Percentiles rank a stretch among this genome's conserved stretches.
Conservation (phyloP, 2,113 vertebrate genomes). For the Protobothrops mucrosquamatus region DNA sequence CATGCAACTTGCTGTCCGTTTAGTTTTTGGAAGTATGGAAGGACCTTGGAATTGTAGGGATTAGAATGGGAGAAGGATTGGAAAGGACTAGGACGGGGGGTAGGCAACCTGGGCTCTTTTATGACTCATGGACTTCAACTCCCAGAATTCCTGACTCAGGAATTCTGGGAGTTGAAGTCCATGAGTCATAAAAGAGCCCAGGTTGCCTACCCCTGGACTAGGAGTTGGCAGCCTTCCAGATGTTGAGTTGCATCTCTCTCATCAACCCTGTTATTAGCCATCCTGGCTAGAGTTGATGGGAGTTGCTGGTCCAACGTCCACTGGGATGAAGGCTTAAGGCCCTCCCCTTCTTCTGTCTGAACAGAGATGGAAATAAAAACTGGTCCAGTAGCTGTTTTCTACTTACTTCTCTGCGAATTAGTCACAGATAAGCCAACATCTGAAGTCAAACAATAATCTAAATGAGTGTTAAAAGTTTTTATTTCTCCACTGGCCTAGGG, state of each 20-base stretch:
- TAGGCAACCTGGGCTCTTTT: too few species aligned
- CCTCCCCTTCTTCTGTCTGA: background rate
- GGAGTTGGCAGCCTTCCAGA: background rate
- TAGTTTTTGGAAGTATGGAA: background rate
- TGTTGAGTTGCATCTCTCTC: background rate
- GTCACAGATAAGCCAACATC: background rate
- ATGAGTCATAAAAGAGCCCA: too few species aligned
- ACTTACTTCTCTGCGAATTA: background rate
- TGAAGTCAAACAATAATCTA: background rate
- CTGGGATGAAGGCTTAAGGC: background rate
- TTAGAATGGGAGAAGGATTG: background rate
- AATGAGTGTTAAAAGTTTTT: background rate
- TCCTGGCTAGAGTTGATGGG: background rate
- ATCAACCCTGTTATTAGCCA: background rate
- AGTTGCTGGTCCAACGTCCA: background rate
- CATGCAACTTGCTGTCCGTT: background rate
- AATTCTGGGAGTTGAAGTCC: too few species aligned
- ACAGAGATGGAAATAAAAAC: background rate
- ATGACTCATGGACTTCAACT: too few species aligned
- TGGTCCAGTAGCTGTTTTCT: background rate
- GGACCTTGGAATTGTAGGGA: background rate
- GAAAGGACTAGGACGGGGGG: background rate
- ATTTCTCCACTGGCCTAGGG: background rate
- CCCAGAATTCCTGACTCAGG: too few species aligned
- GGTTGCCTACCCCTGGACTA: background rate